Percentiles rank a stretch among this genome's conserved stretches.
phyloP scores from a whole-genome alignment of 2,888 invertebrate species.

The Phyllotreta cruciferae region DNA sequence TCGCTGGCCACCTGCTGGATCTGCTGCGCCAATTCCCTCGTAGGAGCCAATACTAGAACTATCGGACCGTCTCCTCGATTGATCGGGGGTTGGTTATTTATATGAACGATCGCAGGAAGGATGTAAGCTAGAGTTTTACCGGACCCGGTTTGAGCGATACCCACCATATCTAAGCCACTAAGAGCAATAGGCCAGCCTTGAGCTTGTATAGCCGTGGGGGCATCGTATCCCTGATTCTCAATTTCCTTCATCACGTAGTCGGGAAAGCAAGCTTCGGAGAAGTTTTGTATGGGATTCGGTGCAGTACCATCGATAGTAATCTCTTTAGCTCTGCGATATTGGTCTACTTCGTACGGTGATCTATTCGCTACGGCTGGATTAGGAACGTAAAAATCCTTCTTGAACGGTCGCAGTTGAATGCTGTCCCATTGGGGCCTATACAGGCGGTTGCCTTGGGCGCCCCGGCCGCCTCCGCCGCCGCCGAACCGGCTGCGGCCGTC shows the following conservation, averaged over 20 bases:
- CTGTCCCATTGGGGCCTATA: slow-evolving; percentile 77
- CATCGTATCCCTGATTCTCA: slow-evolving; percentile 68
- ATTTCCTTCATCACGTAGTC: slow-evolving; percentile 79
- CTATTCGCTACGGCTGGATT: slow-evolving; percentile 72
- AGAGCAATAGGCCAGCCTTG: slow-evolving; percentile 90
- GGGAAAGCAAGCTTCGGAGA: slow-evolving; percentile 82
- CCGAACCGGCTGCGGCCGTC: slow-evolving; percentile 53
- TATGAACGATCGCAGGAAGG: slow-evolving; percentile 88
- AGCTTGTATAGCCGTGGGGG: slow-evolving; percentile 87
- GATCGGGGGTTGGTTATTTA: slow-evolving; percentile 82
- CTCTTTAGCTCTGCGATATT: slow-evolving; percentile 79
- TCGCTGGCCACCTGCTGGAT: slow-evolving; percentile 87
- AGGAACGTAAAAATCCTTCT: slow-evolving; percentile 86
- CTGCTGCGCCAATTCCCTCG: slow-evolving; percentile 80
- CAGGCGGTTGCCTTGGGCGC: slow-evolving; percentile 62
- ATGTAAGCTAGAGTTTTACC: slow-evolving; percentile 85
- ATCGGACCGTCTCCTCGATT: slow-evolving; percentile 85
- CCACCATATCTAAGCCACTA: slow-evolving; percentile 84
- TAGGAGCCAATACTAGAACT: slow-evolving; percentile 80
- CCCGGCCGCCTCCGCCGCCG: slow-evolving; percentile 48
- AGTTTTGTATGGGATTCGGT: slow-evolving; percentile 80
- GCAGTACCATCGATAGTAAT: slow-evolving; percentile 82
- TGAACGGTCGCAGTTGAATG: slow-evolving; percentile 76
- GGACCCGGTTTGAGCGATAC: slow-evolving; percentile 86
- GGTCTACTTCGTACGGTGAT: slow-evolving; percentile 72